Base-by-base conservation (phyloP, 2,888 invertebrate genomes). In the Gnatocerus cornutus region DNA sequence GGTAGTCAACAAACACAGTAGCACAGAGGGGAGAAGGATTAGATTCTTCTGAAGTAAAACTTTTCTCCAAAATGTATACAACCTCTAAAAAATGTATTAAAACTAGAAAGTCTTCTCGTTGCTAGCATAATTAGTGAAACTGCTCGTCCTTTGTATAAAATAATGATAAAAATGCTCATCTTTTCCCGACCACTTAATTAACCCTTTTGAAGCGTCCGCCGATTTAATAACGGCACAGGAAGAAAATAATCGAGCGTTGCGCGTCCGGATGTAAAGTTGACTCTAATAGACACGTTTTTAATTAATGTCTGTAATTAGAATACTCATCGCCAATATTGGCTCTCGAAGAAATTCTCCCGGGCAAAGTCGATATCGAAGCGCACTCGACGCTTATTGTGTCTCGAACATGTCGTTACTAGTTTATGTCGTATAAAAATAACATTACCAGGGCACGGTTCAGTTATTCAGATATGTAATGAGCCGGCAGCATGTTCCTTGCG, bases 391-490 rank as follows among this genome's bases (percentile, higher is more conserved):
- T 77, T 79, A 80, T 80, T 79, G 78, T 76, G 76, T 78, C 78
- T 79, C 74, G 77, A 80, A 79, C 78, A 78, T 79, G 79, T 78
- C 79, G 78, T 80, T 80, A 80, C 80, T 78, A 79, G 79, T 81
- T 81, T 80, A 81, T 80, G 79, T 76, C 77, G 82, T 79, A 81
- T 82, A 82, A 82, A 82, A 82, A 82, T 82, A 77, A 78, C 82
- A 81, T 81, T 81, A 79, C 72, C 74, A 73, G 78, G 77, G 73
- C 75, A 77, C 79, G 81, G 80, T 79, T 81, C 81, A 80, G 78
- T 81, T 79, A 80, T 78, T 76, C 80, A 76, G 79, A 79, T 79
- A 80, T 80, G 80, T 81, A 81, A 81, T 78, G 81, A 81, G 80
- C 78, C 79, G 76, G 75, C 80, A 79, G 79, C 79, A 79, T 79